Percentiles rank a stretch among this genome's conserved stretches.
Evolutionary conservation across 2,797 vertebrate genomes (phyloP).

Genomic region (Semotilus atromaculatus): DNA sequence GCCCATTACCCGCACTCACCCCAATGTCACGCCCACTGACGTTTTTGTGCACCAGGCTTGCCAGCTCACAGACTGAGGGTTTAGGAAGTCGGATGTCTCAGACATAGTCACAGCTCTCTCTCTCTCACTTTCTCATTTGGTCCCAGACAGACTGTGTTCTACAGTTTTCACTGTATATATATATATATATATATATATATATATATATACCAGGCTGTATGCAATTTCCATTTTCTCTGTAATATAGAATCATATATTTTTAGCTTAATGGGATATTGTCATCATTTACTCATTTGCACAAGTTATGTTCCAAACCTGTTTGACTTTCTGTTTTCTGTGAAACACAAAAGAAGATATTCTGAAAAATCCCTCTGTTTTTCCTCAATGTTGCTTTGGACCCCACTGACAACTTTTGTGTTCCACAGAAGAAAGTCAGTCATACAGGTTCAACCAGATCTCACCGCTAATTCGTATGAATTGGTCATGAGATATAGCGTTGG

Average conservation of each 20-base stretch:
- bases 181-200: no score
- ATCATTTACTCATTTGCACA: not conserved
- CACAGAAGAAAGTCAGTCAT: not conserved
- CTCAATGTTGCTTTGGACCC: not conserved
- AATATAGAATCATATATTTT: not conserved
- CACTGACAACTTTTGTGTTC: not conserved
- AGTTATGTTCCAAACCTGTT: not conserved
- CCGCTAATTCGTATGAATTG: no score
- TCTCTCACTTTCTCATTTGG: not conserved
- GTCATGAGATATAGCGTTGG: no score
- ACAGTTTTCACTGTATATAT: no score
- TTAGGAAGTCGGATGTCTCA: slow-evolving; percentile 19
- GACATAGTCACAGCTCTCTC: not conserved
- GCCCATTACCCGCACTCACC: slow-evolving; percentile 37
- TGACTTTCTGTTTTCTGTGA: not conserved
- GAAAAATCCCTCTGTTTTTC: not conserved
- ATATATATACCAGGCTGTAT: no score
- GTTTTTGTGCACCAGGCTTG: slow-evolving; percentile 12
- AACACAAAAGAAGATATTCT: not conserved
- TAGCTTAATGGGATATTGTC: not conserved
- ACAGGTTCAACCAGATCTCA: no score
- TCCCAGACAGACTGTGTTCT: no score
- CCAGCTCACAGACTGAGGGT: slow-evolving; percentile 32
- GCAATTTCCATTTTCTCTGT: not conserved
- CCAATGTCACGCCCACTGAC: slow-evolving; percentile 24